Conservation (phyloP, 2,113 vertebrate species). For the Triplophysa siluroides region DNA sequence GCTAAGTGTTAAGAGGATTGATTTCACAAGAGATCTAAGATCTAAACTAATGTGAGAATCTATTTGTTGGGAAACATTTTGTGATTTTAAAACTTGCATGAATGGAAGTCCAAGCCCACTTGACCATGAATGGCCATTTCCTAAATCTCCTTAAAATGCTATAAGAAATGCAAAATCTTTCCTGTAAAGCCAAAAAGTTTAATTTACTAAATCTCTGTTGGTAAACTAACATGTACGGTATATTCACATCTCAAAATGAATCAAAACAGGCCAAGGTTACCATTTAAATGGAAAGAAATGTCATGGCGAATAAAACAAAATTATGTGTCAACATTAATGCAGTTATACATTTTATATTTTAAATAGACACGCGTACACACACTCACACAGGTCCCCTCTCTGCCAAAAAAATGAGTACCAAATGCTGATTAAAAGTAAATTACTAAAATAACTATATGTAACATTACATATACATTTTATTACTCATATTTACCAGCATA, state of each 20-base stretch:
- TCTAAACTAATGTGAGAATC: not conserved
- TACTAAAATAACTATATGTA: not conserved
- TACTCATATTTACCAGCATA: constrained; percentile 25
- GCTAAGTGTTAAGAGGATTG: not conserved
- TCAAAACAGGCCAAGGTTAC: not conserved
- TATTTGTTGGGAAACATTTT: not conserved
- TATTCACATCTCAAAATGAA: not conserved
- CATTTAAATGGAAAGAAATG: not conserved
- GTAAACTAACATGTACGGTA: not conserved
- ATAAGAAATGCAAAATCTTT: not conserved
- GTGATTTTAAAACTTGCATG: not conserved
- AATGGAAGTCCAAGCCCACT: not conserved
- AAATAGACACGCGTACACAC: not conserved
- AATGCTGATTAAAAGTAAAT: not conserved
- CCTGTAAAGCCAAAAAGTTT: not conserved
- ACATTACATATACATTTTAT: constrained; percentile 17
- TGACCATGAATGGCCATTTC: not conserved
- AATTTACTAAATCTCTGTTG: not conserved
- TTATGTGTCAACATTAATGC: not conserved
- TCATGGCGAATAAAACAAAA: not conserved
- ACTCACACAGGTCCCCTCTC: not conserved
- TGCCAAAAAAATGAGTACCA: not conserved
- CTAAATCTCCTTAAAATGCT: not conserved
- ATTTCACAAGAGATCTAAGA: no score
- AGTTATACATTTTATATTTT: constrained; percentile 8